Percentiles rank a stretch among this genome's conserved stretches.
Evolutionary conservation across 2,113 vertebrate genomes (phyloP).

Genomic region (Bubo bubo): DNA sequence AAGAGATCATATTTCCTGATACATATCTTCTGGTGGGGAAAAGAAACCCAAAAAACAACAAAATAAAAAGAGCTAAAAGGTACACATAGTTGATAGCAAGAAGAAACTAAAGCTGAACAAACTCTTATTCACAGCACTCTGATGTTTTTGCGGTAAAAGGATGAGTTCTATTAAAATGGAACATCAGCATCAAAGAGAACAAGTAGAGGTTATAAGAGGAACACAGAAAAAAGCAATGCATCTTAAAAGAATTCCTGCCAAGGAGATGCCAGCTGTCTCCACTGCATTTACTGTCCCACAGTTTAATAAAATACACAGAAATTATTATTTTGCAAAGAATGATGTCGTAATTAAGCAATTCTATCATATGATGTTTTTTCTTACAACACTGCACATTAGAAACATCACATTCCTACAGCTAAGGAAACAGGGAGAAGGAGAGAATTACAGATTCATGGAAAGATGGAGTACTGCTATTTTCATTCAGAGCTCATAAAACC

Average conservation of each 20-base stretch:
- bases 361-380: neutral
- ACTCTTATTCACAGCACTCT: neutral
- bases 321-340: conserved; percentile 16
- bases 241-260: conserved; percentile 6
- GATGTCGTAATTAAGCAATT: neutral
- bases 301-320: neutral
- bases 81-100: neutral
- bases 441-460: neutral
- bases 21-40: neutral
- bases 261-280: neutral
- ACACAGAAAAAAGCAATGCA: neutral
- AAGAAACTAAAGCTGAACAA: conserved; percentile 6
- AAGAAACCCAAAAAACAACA: too few species aligned
- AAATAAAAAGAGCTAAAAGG: neutral
- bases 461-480: neutral
- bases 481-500: neutral
- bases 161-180: conserved; percentile 9
- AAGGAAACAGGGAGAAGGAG: neutral
- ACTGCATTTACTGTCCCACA: neutral
- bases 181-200: conserved; percentile 10
- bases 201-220: neutral
- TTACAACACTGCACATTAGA: neutral
- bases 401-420: neutral
- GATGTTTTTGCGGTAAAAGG: conserved; percentile 1
- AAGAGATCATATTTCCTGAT: neutral